phyloP scores from a whole-genome alignment of 2,797 vertebrate genomes.

The Oreochromis grahami region DNA sequence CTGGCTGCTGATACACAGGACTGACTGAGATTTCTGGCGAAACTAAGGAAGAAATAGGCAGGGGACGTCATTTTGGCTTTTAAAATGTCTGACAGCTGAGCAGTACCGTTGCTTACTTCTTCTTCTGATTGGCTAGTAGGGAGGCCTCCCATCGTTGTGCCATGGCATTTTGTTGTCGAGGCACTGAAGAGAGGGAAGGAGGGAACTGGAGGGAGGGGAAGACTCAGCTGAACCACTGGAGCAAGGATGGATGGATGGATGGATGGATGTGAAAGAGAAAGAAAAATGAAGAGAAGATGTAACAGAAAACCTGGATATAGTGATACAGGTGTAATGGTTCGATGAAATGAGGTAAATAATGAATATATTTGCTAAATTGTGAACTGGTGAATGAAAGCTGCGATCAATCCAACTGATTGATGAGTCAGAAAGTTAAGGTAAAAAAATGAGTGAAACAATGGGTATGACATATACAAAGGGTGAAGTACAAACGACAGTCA shows the following conservation, averaged over 20 bases:
- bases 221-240: constrained; percentile 63
- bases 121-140: constrained; percentile 65
- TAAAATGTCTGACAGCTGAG: constrained; percentile 9
- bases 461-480: not conserved
- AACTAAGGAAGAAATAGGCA: not conserved
- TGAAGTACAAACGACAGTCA: not conserved
- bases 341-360: not conserved
- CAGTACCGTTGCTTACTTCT: constrained; percentile 24
- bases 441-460: constrained; percentile 7
- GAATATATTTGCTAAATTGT: constrained; percentile 10
- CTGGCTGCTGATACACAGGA: not conserved
- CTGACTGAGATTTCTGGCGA: not conserved
- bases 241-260: not conserved
- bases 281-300: not conserved
- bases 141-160: constrained; percentile 71
- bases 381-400: constrained; percentile 7
- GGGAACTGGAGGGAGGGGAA: constrained; percentile 63
- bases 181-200: constrained; percentile 45
- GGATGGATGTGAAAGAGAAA: not conserved
- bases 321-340: not conserved
- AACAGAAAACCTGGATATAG: not conserved
- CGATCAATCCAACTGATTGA: constrained; percentile 40
- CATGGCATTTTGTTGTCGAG: constrained; percentile 66
- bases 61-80: not conserved
- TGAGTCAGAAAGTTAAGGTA: constrained; percentile 9